These are phyloP conservation scores for Agonopterix heracliana DNA, from an alignment of 2,888 invertebrate species.

Conservation along the genomic window DNA sequence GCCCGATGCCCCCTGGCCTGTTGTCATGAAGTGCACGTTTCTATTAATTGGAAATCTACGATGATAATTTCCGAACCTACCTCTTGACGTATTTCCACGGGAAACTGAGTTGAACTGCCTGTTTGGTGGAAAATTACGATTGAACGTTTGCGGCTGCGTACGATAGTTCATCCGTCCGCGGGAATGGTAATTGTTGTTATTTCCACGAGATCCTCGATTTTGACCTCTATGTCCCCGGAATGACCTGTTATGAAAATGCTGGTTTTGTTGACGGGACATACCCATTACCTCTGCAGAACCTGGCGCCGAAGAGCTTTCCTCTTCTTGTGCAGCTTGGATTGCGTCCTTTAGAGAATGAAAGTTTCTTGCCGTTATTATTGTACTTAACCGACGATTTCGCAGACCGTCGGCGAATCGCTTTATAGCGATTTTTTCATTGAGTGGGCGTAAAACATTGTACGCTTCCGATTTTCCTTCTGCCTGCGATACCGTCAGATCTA, in stretches of 20 bases:
- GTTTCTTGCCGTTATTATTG: background rate
- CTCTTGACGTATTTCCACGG: background rate
- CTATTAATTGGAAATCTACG: background rate
- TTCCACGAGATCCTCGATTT: background rate
- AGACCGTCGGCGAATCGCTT: background rate
- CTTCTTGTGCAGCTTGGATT: background rate
- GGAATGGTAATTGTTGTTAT: background rate
- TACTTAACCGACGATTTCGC: background rate
- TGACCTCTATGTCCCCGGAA: background rate
- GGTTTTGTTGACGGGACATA: background rate
- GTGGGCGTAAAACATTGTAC: background rate
- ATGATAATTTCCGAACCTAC: background rate
- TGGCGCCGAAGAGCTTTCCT: background rate
- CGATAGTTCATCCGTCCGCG: background rate
- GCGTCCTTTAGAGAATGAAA: background rate
- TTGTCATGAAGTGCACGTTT: background rate
- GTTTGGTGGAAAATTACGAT: too few relatives aligned
- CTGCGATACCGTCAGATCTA: background rate
- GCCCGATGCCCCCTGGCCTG: background rate
- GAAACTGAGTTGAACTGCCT: background rate
- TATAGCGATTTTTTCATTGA: background rate
- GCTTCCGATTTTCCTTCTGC: background rate
- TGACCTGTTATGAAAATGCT: background rate
- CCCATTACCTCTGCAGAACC: background rate
- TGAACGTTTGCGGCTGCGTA: background rate